A percentile compares a stretch with the other conserved stretches of the same genome.
These are phyloP conservation scores for Anisognathus igniventris DNA, from an alignment of 2,797 vertebrate genomes.

Conservation along the genomic window DNA sequence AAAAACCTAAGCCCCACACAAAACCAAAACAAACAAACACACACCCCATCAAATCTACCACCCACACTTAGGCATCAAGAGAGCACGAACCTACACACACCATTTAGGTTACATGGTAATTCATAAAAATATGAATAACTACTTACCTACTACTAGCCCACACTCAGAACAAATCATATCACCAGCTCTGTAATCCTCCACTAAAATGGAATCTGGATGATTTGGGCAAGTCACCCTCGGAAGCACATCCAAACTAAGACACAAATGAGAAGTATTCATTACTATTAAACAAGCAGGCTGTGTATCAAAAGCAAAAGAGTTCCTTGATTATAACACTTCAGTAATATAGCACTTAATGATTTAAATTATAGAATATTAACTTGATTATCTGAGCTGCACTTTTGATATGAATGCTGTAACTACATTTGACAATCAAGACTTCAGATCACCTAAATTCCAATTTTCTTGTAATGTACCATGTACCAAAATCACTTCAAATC, in stretches of 20 bases:
- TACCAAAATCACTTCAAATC: neutral
- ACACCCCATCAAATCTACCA: neutral
- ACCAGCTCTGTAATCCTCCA: slow-evolving; percentile 98
- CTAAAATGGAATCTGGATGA: slow-evolving; percentile 93
- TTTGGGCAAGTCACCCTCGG: slow-evolving; percentile 94
- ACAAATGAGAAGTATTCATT: neutral
- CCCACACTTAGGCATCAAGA: neutral
- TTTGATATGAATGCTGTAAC: neutral
- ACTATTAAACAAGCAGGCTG: neutral
- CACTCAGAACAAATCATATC: slow-evolving; percentile 99
- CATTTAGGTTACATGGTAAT: neutral
- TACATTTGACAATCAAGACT: neutral
- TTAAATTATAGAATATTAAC: neutral
- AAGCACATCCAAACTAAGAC: slow-evolving; percentile 79
- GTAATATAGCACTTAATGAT: neutral
- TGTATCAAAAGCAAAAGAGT: neutral
- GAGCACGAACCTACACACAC: neutral
- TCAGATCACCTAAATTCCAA: neutral
- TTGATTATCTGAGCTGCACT: neutral
- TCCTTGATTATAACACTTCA: neutral
- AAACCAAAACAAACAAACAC: neutral
- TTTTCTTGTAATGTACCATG: neutral
- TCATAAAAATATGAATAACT: neutral
- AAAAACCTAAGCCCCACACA: neutral
- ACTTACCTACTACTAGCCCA: slow-evolving; percentile 93